phyloP scores from a whole-genome alignment of 2,797 vertebrate species.

The Acropternis orthonyx region DNA sequence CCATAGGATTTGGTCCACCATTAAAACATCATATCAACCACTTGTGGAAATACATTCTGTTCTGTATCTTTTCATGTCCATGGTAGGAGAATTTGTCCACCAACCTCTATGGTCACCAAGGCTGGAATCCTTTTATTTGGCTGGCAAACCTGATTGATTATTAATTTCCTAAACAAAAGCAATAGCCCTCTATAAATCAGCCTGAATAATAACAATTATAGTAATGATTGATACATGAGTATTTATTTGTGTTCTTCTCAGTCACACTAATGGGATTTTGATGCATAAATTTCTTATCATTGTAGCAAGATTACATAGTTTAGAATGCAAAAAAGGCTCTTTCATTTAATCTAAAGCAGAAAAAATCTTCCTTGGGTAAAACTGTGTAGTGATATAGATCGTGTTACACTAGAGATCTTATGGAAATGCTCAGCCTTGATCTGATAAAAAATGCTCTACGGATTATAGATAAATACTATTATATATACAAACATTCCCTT shows the following conservation, averaged over 20 bases:
- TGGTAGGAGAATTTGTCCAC: not conserved
- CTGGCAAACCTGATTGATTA: slow-evolving; percentile 9
- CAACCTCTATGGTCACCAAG: not conserved
- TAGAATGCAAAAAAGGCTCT: not conserved
- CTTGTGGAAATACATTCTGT: not conserved
- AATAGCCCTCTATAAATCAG: slow-evolving; percentile 26
- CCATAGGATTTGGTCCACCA: not conserved
- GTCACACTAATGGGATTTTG: slow-evolving; percentile 21
- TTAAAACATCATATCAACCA: not conserved
- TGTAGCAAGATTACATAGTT: not conserved
- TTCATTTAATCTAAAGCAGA: not conserved
- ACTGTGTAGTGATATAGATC: not conserved
- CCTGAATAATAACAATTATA: slow-evolving; percentile 34
- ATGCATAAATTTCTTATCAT: not conserved
- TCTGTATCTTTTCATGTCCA: not conserved
- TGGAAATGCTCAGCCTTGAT: slow-evolving; percentile 13
- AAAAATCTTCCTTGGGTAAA: not conserved
- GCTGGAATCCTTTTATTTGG: not conserved
- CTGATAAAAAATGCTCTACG: slow-evolving; percentile 14
- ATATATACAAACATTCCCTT: slow-evolving; percentile 34
- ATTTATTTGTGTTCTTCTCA: slow-evolving; percentile 30
- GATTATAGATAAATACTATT: slow-evolving; percentile 33
- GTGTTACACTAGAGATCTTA: not conserved
- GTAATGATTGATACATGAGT: slow-evolving; percentile 30
- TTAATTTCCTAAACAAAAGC: slow-evolving; percentile 1